Evolutionary conservation across 2,797 vertebrate species (phyloP), one percentile per base, ranked within the genome.

Genomic region (Sebastes glaucus): DNA sequence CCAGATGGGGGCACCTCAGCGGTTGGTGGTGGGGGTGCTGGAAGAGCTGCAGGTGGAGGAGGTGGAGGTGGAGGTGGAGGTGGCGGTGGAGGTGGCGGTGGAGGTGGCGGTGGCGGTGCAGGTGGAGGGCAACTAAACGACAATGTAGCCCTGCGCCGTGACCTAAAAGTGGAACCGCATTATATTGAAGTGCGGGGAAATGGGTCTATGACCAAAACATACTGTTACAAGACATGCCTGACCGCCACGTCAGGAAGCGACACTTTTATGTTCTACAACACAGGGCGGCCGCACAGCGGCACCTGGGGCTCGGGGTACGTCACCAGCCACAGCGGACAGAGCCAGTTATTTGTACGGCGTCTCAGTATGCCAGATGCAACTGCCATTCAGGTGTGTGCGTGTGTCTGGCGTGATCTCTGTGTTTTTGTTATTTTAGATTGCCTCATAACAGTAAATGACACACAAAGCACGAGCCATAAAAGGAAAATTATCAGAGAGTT

Each of bases 201-300:
- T 11, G 98, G 97, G 80, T 99, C 98, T 78, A 89, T 99, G 87
- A 98, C 98, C 57, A 99, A 99, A 96, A 99, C 98, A 7, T 99
- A 99, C 95, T 99, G 98, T 95, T 99, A 99, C 92, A 99, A 99
- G 93, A 97, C 98, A 16, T 99, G 97, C 84, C 91, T 99, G 89
- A 98, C 98, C 0, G 97, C 97, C 11, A 98, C 98, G 4, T 99
- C 98, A 32, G 98, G 98, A 95, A 99, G 98, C 81, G 98, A 99
- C 92, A 98, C 97, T 77, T 99, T 99, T 92, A 99, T 99, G 98
- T 99, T 99, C 96, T 99, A 99, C 96, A 98, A 99, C 91, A 98
- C 97, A 52, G 98, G 97, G 87, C 95, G 96, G 62, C 97, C 97
- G 6, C 89, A 97, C 64, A 97, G 96, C 78, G 96, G 97, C 90